Evolutionary conservation across 2,113 vertebrate genomes (phyloP).

Genomic region (Corydoras sp.): DNA sequence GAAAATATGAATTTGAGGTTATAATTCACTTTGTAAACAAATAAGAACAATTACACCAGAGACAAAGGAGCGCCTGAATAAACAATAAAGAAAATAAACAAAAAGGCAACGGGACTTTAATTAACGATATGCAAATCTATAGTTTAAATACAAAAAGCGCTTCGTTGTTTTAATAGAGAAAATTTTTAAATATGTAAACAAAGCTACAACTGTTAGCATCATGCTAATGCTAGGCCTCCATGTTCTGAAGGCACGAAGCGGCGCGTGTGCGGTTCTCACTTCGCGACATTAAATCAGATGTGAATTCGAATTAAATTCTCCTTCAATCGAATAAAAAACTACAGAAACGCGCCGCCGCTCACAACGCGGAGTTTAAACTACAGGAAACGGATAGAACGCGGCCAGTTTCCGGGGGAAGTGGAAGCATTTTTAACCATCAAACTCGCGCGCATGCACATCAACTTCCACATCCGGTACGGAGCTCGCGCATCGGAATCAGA

Average conservation of each 20-base stretch:
- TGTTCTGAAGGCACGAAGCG: not conserved
- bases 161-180: not conserved
- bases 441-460: constrained; percentile 65
- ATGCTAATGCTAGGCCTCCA: not conserved
- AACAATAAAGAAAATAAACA: too few relatives aligned
- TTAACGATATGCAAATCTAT: not conserved
- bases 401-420: constrained; percentile 81
- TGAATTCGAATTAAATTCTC: too few relatives aligned
- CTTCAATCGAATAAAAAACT: too few relatives aligned
- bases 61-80: too few relatives aligned
- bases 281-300: not conserved
- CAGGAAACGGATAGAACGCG: constrained; percentile 76
- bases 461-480: constrained; percentile 86
- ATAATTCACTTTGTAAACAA: too few relatives aligned
- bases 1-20: too few relatives aligned
- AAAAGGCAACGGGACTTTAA: not conserved
- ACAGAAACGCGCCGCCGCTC: too few relatives aligned
- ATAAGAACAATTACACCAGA: too few relatives aligned
- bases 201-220: not conserved
- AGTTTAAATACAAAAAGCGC: not conserved
- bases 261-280: constrained; percentile 48
- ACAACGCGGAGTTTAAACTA: constrained; percentile 58
- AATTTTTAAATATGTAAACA: not conserved
- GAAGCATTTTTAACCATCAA: constrained; percentile 79
- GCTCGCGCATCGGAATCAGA: constrained; percentile 24